Conservation (phyloP, 2,888 invertebrate genomes). For the Chaetogeoica ovagalla region DNA sequence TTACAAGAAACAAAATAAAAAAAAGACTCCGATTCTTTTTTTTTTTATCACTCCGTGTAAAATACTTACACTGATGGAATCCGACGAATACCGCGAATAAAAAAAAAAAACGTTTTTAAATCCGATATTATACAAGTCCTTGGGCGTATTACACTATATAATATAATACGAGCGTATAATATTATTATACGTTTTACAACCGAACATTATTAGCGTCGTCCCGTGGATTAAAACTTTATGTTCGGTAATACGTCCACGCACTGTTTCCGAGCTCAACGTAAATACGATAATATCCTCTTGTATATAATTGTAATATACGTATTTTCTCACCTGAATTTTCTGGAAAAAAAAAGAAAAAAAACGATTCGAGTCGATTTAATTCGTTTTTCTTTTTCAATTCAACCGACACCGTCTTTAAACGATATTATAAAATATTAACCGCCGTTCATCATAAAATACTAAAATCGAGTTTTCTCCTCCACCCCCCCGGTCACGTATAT, state of each 20-base stretch:
- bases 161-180: no score
- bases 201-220: not conserved
- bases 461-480: constrained; percentile 15
- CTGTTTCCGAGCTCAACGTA: not conserved
- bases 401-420: not conserved
- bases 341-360: no score
- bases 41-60: no score
- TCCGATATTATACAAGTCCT: not conserved
- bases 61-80: no score
- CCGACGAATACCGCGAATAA: no score
- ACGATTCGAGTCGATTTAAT: not conserved
- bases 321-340: no score
- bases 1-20: no score
- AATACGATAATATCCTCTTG: not conserved
- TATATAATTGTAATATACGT: not conserved
- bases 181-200: no score
- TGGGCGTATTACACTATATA: not conserved
- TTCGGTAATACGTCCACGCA: not conserved
- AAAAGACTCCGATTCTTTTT: no score
- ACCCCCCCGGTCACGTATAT: no score
- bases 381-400: constrained; percentile 4
- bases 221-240: constrained; percentile 15
- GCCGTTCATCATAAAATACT: not conserved
- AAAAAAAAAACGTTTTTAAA: not conserved
- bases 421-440: not conserved